These are phyloP conservation scores for Pilophorus perplexus DNA, from an alignment of 2,888 invertebrate genomes.

Conservation along the genomic window DNA sequence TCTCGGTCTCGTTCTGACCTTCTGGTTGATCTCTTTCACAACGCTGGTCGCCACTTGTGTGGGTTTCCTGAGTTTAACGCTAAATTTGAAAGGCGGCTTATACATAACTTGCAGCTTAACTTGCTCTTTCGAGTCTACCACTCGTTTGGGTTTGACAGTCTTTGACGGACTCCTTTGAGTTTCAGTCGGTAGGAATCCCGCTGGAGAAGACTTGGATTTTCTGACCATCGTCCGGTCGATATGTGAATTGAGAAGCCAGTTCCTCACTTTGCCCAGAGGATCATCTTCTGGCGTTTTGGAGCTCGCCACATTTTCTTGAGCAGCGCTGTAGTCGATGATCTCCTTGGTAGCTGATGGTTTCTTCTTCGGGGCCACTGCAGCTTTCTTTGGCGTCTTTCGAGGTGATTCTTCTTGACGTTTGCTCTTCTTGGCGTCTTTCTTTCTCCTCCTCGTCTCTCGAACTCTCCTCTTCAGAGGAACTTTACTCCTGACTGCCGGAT, in stretches of 20 bases:
- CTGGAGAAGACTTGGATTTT: slow-evolving; percentile 82
- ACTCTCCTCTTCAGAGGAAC: slow-evolving; percentile 84
- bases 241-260: slow-evolving; percentile 75
- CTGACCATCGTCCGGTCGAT: slow-evolving; percentile 58
- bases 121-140: slow-evolving; percentile 53
- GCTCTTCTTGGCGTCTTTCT: slow-evolving; percentile 52
- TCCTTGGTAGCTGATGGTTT: slow-evolving; percentile 59
- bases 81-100: slow-evolving; percentile 84
- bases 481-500: slow-evolving; percentile 80
- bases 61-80: slow-evolving; percentile 62
- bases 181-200: slow-evolving; percentile 56
- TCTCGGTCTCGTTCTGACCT: slow-evolving; percentile 42
- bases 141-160: slow-evolving; percentile 41
- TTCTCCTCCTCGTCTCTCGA: slow-evolving; percentile 51
- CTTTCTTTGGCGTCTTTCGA: slow-evolving; percentile 58
- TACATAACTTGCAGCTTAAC: slow-evolving; percentile 80
- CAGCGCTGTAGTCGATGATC: slow-evolving; percentile 73
- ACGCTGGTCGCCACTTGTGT: slow-evolving; percentile 48
- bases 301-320: slow-evolving; percentile 54
- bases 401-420: slow-evolving; percentile 53
- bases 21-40: slow-evolving; percentile 48
- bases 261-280: slow-evolving; percentile 75
- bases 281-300: slow-evolving; percentile 55
- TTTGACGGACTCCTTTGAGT: slow-evolving; percentile 34
- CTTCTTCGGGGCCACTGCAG: slow-evolving; percentile 61